Evolutionary conservation across 2,797 vertebrate species (phyloP).

Genomic region (Chiloscyllium punctatum): DNA sequence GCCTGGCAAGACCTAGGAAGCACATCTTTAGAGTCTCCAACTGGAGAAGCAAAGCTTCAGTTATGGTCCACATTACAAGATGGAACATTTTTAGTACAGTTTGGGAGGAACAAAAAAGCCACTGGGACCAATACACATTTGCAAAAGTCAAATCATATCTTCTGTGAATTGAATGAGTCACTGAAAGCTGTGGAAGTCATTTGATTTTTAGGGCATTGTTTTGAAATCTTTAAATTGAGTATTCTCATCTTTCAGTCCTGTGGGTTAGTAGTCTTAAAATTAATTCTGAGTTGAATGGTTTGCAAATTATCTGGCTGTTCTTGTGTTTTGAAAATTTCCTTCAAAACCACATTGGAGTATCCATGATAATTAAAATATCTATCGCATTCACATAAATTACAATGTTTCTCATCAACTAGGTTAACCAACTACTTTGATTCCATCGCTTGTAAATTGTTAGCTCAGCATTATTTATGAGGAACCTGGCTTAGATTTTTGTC

Average conservation of each 20-base stretch:
- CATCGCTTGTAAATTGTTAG: neutral
- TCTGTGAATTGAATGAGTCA: neutral
- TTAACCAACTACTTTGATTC: neutral
- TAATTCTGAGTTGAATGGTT: slow-evolving; percentile 7
- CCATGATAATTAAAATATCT: neutral
- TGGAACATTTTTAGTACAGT: neutral
- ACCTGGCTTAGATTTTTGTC: neutral
- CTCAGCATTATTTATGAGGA: neutral
- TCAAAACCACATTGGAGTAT: neutral
- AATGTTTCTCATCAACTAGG: neutral
- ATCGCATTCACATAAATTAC: neutral
- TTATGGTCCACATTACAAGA: neutral
- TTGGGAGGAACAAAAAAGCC: neutral
- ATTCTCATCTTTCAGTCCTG: neutral
- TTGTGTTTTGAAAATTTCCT: neutral
- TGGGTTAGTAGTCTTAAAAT: neutral
- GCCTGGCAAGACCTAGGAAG: neutral
- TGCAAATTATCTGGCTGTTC: neutral
- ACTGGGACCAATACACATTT: neutral
- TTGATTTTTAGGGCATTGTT: neutral
- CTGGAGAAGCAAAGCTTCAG: neutral
- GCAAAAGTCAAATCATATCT: neutral
- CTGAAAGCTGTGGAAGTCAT: neutral
- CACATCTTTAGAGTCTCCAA: neutral
- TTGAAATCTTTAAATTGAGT: neutral